Evolutionary conservation across 2,797 vertebrate genomes (phyloP).

Genomic region (Hydrolagus colliei): DNA sequence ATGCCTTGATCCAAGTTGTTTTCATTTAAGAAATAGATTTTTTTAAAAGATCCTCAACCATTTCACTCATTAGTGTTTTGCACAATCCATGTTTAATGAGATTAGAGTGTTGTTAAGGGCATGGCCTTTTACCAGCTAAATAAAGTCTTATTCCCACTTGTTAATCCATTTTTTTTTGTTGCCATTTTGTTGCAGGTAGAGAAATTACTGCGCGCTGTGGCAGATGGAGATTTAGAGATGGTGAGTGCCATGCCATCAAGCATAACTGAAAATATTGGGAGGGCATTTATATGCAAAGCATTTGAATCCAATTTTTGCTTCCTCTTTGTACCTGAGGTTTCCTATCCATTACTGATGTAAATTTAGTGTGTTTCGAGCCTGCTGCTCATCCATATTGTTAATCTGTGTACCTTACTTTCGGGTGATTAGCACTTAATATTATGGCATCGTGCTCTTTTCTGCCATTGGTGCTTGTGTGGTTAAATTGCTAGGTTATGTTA

Average conservation of each 20-base stretch:
- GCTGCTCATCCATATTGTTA: no score
- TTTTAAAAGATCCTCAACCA: background rate
- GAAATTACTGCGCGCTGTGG: constrained; percentile 83
- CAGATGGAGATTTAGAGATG: constrained; percentile 93
- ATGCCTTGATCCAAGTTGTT: background rate
- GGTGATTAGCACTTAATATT: no score
- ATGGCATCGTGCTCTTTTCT: no score
- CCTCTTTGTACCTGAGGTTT: no score
- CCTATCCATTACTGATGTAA: no score
- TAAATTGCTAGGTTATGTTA: background rate
- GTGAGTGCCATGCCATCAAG: constrained; percentile 54
- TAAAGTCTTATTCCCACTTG: constrained; percentile 32
- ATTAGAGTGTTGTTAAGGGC: constrained; percentile 36
- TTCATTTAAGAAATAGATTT: background rate
- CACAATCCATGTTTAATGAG: constrained; percentile 19
- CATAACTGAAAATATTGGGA: background rate
- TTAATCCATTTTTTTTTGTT: constrained; percentile 40
- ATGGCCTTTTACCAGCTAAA: constrained; percentile 36
- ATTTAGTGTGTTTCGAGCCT: no score
- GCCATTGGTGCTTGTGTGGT: no score
- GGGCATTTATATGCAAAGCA: no score
- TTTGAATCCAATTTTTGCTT: no score
- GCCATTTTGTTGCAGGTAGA: constrained; percentile 70
- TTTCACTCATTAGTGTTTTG: background rate
- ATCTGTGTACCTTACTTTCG: no score